These are phyloP conservation scores for Aepyceros melampus DNA, from an alignment of 2,113 vertebrate genomes.

Conservation along the genomic window DNA sequence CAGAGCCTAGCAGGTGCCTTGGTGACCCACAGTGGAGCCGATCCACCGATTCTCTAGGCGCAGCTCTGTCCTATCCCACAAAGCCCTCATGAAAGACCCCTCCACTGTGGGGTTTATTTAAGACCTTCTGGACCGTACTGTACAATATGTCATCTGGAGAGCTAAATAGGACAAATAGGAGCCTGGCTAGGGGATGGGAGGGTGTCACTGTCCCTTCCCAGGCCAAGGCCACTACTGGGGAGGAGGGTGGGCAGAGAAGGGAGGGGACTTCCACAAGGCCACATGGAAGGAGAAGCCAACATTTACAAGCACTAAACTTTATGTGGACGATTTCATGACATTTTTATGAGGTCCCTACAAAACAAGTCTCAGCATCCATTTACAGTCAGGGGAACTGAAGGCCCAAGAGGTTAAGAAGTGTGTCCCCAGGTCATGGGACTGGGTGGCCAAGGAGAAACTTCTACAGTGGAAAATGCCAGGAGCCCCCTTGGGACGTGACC, in stretches of 20 bases:
- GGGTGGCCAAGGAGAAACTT: not conserved
- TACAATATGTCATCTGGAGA: fast-evolving
- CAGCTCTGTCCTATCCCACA: not conserved
- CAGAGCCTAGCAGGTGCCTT: not conserved
- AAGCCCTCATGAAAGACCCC: not conserved
- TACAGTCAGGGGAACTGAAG: not conserved
- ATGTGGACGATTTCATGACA: fast-evolving
- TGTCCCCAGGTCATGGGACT: not conserved
- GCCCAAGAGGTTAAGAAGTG: not conserved
- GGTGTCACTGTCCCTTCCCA: not conserved
- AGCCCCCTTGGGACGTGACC: fast-evolving
- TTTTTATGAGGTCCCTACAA: not conserved
- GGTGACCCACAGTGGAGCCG: fast-evolving
- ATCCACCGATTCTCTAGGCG: fast-evolving
- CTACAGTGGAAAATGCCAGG: fast-evolving
- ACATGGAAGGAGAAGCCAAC: fast-evolving
- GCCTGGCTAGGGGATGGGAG: not conserved
- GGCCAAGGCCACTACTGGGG: fast-evolving
- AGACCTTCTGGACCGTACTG: not conserved
- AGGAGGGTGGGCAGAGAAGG: not conserved
- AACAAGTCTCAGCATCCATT: not conserved
- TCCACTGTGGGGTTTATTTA: not conserved
- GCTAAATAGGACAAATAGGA: not conserved
- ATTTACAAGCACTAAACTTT: too few relatives aligned
- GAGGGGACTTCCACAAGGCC: not conserved